Evolutionary conservation across 2,888 invertebrate genomes (phyloP).

Genomic region (Cosmopolites sordidus): DNA sequence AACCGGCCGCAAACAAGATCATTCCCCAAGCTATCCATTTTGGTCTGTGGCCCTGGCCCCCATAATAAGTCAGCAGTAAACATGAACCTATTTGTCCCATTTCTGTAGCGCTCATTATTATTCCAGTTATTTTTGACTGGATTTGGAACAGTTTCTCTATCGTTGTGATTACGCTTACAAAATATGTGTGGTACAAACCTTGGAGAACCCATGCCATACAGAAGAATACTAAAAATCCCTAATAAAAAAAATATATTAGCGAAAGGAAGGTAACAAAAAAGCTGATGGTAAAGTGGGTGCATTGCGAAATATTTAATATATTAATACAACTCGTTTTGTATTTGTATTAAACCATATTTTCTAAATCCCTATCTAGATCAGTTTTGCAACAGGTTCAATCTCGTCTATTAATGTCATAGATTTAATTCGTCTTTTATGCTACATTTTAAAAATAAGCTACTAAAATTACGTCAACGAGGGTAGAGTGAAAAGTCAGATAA

Average conservation of each 20-base stretch:
- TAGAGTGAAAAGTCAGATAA: no score
- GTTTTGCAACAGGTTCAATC: no score
- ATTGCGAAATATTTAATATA: no score
- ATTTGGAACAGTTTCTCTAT: conserved; percentile 90
- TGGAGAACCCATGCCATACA: conserved; percentile 81
- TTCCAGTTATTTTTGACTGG: conserved; percentile 85
- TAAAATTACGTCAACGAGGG: no score
- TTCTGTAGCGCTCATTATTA: conserved; percentile 86
- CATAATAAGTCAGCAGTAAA: conserved; percentile 80
- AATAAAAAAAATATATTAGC: conserved; percentile 6
- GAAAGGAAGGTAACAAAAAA: no score
- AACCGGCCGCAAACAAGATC: conserved; percentile 80
- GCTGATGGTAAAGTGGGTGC: no score
- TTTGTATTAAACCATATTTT: no score
- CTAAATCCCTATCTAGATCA: no score
- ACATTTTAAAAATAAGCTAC: no score
- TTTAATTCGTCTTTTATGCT: no score
- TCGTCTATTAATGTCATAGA: no score
- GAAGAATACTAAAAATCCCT: conserved; percentile 75
- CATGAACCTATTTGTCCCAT: conserved; percentile 91
- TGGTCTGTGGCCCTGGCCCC: conserved; percentile 87
- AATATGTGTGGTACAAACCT: conserved; percentile 93
- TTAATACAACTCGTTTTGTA: no score
- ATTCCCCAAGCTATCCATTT: conserved; percentile 92
- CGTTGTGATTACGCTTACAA: conserved; percentile 89